Conservation (phyloP, 2,113 vertebrate genomes). For the Lepus americanus region DNA sequence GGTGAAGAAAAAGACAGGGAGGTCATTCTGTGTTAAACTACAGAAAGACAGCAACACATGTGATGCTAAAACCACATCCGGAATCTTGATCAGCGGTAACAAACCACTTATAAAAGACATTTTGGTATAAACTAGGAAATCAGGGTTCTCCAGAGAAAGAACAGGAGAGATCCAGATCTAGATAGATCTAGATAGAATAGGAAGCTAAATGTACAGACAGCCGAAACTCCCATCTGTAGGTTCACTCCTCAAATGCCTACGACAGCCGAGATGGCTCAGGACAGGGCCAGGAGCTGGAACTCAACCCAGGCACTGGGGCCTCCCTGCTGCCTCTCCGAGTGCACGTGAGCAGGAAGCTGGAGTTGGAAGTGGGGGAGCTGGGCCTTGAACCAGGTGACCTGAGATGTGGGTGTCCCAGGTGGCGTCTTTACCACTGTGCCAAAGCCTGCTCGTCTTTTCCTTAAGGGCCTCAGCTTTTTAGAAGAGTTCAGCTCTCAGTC, state of each 20-base stretch:
- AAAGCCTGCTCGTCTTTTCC: neutral
- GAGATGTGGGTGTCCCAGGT: no score
- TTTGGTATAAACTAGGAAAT: slow-evolving; percentile 23
- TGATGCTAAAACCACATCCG: neutral
- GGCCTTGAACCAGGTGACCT: no score
- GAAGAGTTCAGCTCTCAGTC: neutral
- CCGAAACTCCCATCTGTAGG: no score
- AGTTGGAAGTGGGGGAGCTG: no score
- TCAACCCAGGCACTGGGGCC: no score
- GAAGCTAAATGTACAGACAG: no score
- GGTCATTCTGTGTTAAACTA: neutral
- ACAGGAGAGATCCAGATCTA: neutral
- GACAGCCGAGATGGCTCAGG: no score
- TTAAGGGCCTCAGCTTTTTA: neutral
- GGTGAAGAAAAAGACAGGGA: neutral
- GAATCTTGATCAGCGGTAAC: neutral
- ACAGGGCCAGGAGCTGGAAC: no score
- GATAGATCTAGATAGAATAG: neutral
- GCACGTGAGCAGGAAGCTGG: no score
- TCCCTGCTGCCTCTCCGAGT: no score
- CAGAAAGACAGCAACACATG: neutral
- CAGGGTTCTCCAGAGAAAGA: neutral
- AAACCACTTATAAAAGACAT: slow-evolving; percentile 23
- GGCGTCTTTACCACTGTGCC: no score
- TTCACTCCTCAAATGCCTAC: no score